A percentile compares a stretch with the other conserved stretches of the same genome.
Conservation (phyloP, 2,888 invertebrate genomes). For the Euzophera pinguis region DNA sequence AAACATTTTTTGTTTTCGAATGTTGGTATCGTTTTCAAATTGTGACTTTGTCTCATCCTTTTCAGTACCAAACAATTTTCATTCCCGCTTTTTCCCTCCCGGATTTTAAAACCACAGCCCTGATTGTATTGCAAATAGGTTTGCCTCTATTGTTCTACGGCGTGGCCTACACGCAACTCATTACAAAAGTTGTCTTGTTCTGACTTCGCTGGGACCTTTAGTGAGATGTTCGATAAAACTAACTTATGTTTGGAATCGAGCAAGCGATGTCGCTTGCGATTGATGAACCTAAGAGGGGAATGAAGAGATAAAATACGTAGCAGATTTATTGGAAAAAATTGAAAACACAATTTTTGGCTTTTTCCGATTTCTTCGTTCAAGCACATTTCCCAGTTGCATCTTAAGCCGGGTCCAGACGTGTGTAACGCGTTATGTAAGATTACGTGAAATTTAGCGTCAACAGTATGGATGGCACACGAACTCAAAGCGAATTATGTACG, state of each 20-base stretch:
- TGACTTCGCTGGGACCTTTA: slow-evolving; percentile 21
- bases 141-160: slow-evolving; percentile 39
- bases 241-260: slow-evolving; percentile 9
- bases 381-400: no score
- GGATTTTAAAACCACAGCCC: neutral
- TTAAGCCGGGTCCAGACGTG: neutral
- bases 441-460: neutral
- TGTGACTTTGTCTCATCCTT: no score
- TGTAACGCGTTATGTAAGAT: slow-evolving; percentile 3
- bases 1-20: no score
- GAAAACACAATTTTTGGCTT: no score
- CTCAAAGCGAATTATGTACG: slow-evolving; percentile 17
- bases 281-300: neutral
- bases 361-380: no score
- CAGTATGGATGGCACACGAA: slow-evolving; percentile 15
- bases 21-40: no score
- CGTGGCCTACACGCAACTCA: slow-evolving; percentile 24
- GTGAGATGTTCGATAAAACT: slow-evolving; percentile 13
- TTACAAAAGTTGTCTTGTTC: slow-evolving; percentile 18
- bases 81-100: no score
- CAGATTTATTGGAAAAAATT: no score
- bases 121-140: slow-evolving; percentile 29
- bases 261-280: slow-evolving; percentile 10
- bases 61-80: no score
- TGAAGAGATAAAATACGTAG: no score